Conservation (phyloP, 1,140 invertebrate species). For the Pectinophora gossypiella region DNA sequence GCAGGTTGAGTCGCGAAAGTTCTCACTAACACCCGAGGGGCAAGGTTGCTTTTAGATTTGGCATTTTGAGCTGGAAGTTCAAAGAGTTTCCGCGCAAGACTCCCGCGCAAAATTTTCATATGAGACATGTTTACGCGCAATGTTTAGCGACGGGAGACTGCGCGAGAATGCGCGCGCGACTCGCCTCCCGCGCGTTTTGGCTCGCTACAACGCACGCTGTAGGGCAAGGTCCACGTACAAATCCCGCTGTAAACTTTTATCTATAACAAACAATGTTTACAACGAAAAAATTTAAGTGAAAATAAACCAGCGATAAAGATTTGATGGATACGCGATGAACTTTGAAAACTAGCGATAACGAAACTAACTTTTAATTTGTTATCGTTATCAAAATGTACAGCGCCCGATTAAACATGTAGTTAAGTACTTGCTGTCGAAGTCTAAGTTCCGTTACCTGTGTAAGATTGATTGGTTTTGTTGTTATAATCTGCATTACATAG, state of each 20-base stretch:
- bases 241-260: background rate
- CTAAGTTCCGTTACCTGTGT: no score
- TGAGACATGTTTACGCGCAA: conserved; percentile 51
- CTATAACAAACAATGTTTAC: no score
- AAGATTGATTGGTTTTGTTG: no score
- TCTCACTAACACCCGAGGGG: conserved; percentile 19
- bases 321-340: no score
- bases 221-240: conserved; percentile 53
- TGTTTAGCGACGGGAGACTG: conserved; percentile 44
- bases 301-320: no score
- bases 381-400: no score
- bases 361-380: no score
- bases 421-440: no score
- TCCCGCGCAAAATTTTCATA: conserved; percentile 66
- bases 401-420: no score
- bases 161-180: conserved; percentile 40
- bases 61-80: conserved; percentile 29
- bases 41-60: conserved; percentile 27
- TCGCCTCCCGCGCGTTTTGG: conserved; percentile 25
- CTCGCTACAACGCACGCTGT: background rate
- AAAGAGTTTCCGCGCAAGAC: conserved; percentile 46
- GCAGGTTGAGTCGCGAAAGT: conserved; percentile 48
- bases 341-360: no score
- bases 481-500: no score
- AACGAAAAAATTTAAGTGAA: conserved; percentile 10